Percentiles rank a stretch among this genome's conserved stretches.
Conservation (phyloP, 2,113 vertebrate genomes). For the Alethe diademata region DNA sequence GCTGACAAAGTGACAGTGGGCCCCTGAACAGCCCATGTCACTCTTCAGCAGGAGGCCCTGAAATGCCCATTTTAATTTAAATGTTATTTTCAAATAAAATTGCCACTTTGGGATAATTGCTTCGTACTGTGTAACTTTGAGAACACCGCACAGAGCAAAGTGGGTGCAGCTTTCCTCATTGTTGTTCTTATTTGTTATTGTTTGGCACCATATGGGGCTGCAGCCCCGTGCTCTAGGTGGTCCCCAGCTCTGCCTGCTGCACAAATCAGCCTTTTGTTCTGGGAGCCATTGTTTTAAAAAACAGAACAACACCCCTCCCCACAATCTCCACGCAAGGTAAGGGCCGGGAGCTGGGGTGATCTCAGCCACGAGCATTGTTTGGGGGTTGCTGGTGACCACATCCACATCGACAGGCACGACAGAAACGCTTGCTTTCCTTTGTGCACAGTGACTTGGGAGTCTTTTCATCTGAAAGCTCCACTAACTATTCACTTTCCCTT, state of each 20-base stretch:
- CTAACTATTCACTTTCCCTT: neutral
- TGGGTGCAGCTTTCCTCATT: constrained; percentile 62
- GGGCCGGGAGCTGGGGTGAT: neutral
- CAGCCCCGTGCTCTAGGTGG: constrained; percentile 58
- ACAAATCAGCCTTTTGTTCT: constrained; percentile 60
- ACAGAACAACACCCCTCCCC: neutral
- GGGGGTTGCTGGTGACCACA: neutral
- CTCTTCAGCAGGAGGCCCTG: constrained; percentile 64
- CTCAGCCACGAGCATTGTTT: neutral
- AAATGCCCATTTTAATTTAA: constrained; percentile 72
- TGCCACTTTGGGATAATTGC: constrained; percentile 69
- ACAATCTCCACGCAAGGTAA: neutral
- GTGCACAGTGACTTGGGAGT: neutral
- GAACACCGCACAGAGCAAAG: constrained; percentile 56
- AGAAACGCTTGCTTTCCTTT: constrained; percentile 6
- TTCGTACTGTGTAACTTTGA: constrained; percentile 63
- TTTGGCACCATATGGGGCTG: constrained; percentile 57
- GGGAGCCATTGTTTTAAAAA: constrained; percentile 47
- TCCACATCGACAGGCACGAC: neutral
- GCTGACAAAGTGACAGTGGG: constrained; percentile 70
- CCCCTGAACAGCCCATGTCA: constrained; percentile 65
- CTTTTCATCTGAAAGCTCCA: neutral
- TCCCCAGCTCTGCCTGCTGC: constrained; percentile 47
- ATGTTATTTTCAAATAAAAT: constrained; percentile 72
- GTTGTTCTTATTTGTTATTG: constrained; percentile 66